These are phyloP conservation scores for Sphecodes monilicornis DNA, from an alignment of 2,888 invertebrate genomes.

Conservation along the genomic window DNA sequence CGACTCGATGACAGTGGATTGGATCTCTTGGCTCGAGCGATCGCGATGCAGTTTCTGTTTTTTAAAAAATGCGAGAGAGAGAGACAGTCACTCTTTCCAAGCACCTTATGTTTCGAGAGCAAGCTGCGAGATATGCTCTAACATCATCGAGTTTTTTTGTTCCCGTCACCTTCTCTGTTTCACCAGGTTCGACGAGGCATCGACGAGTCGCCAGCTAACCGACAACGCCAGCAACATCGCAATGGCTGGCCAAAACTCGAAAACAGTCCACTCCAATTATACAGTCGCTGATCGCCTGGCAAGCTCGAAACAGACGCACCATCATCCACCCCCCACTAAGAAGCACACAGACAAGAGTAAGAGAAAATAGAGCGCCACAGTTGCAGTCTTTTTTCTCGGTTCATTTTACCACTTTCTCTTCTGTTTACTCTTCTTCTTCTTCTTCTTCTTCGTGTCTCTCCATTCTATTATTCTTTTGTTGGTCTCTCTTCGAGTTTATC, in stretches of 20 bases:
- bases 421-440: background rate
- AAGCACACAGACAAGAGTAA: constrained; percentile 81
- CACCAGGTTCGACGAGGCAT: constrained; percentile 81
- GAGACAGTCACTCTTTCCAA: constrained; percentile 7
- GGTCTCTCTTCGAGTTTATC: background rate
- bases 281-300: constrained; percentile 72
- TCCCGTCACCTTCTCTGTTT: constrained; percentile 71
- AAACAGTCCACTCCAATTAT: constrained; percentile 64
- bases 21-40: constrained; percentile 65
- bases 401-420: background rate
- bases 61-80: background rate
- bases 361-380: constrained; percentile 78
- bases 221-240: constrained; percentile 75
- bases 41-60: constrained; percentile 47
- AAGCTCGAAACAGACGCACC: constrained; percentile 78
- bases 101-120: constrained; percentile 24
- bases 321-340: constrained; percentile 77
- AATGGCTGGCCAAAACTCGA: constrained; percentile 73
- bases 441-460: constrained; percentile 3
- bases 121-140: constrained; percentile 21
- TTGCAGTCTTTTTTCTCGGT: constrained; percentile 45
- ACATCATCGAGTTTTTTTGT: constrained; percentile 40
- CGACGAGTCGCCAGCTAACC: constrained; percentile 79
- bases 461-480: constrained; percentile 6
- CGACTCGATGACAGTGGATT: constrained; percentile 63